phyloP scores from a whole-genome alignment of 2,113 vertebrate species.

The Anguilla japonica region DNA sequence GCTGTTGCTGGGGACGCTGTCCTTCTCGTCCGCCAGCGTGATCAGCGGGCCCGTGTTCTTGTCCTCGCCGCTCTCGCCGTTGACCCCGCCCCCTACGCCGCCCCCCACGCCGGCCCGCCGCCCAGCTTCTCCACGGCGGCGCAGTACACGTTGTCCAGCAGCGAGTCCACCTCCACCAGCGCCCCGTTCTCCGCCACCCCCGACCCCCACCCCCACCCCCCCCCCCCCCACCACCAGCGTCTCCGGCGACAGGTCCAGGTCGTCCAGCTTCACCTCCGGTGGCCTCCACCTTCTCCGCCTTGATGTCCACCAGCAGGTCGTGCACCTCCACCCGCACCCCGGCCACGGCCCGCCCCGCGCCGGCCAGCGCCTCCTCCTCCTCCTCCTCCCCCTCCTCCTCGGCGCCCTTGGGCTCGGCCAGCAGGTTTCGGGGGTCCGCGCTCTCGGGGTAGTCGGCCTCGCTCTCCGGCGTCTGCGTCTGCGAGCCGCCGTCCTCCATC shows the following conservation, averaged over 20 bases:
- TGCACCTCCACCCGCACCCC: constrained; percentile 78
- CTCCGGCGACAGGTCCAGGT: constrained; percentile 94
- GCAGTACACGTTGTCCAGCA: constrained; percentile 91
- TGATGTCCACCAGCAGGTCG: constrained; percentile 89
- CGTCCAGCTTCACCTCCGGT: constrained; percentile 97
- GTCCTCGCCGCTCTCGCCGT: constrained; percentile 77
- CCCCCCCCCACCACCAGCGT: constrained; percentile 81
- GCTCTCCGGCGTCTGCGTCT: constrained; percentile 95
- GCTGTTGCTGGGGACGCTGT: constrained; percentile 86
- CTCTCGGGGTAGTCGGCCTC: constrained; percentile 90
- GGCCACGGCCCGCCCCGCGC: constrained; percentile 61
- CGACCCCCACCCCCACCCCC: constrained; percentile 67
- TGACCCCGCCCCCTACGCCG: constrained; percentile 76
- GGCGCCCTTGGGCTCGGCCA: constrained; percentile 84
- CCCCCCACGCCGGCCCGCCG: constrained; percentile 78
- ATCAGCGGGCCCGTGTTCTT: constrained; percentile 93
- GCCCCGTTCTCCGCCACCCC: constrained; percentile 85
- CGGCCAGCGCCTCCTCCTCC: constrained; percentile 72
- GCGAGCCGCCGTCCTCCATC: constrained; percentile 89
- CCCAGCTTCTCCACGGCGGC: constrained; percentile 91
- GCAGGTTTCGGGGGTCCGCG: constrained; percentile 81
- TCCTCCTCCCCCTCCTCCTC: constrained; percentile 76
- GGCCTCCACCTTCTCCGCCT: constrained; percentile 97
- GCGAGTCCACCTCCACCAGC: constrained; percentile 91
- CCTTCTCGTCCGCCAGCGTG: constrained; percentile 94